Percentiles rank a stretch among this genome's conserved stretches.
Conservation (phyloP, 2,113 vertebrate species). For the Sclerurus mexicanus region DNA sequence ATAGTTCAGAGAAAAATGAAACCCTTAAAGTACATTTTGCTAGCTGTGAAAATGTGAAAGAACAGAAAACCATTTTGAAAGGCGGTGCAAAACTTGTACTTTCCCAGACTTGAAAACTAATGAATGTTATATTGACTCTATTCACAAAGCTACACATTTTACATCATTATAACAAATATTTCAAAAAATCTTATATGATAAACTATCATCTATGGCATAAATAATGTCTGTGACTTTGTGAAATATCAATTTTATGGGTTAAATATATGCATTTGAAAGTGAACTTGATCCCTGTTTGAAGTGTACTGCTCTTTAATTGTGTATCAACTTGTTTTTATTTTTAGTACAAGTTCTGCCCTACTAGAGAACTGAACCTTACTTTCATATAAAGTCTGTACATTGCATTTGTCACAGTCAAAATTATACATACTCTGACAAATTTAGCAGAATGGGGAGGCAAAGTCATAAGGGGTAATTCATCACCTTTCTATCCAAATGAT, state of each 20-base stretch:
- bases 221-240: not conserved
- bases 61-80: not conserved
- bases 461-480: not conserved
- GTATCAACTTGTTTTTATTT: not conserved
- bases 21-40: not conserved
- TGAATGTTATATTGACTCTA: not conserved
- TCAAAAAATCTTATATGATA: not conserved
- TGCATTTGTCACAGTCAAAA: not conserved
- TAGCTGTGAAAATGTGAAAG: not conserved
- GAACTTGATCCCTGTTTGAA: not conserved
- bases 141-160: not conserved
- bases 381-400: not conserved
- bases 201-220: not conserved
- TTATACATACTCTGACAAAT: not conserved
- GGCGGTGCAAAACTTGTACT: not conserved
- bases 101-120: not conserved
- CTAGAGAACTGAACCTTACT: not conserved
- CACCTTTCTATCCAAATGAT: not conserved
- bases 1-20: not conserved
- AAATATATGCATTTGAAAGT: not conserved
- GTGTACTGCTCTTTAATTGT: not conserved
- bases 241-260: not conserved
- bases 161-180: not conserved
- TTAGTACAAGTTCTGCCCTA: not conserved
- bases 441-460: not conserved